These are phyloP conservation scores for Lepidurus apus DNA, from an alignment of 1,140 invertebrate species.

Conservation along the genomic window DNA sequence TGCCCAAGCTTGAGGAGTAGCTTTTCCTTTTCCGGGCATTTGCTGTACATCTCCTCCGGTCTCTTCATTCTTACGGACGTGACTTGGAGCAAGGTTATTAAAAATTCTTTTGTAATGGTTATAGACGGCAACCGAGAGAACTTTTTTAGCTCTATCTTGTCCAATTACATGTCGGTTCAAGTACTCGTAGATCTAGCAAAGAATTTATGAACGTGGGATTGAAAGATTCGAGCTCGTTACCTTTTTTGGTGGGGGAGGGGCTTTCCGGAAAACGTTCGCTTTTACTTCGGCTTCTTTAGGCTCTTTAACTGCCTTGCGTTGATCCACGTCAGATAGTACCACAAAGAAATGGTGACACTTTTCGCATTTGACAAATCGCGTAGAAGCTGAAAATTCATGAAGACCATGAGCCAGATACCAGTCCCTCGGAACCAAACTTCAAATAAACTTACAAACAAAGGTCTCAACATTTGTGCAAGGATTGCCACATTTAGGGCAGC, in stretches of 20 bases:
- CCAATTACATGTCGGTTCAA: constrained; percentile 95
- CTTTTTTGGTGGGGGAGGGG: constrained; percentile 89
- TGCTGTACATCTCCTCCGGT: constrained; percentile 37
- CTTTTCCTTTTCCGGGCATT: constrained; percentile 23
- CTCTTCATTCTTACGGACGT: constrained; percentile 35
- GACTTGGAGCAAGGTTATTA: constrained; percentile 73
- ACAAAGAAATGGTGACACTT: constrained; percentile 98
- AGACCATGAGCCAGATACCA: constrained; percentile 39
- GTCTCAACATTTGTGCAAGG: constrained; percentile 94
- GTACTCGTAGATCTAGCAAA: constrained; percentile 80
- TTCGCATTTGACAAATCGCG: constrained; percentile 94
- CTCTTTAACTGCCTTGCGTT: constrained; percentile 56
- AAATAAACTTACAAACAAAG: constrained; percentile 72
- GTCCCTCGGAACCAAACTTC: constrained; percentile 23
- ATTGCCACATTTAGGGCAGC: constrained; percentile 91
- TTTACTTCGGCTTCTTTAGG: constrained; percentile 55
- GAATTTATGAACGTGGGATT: constrained; percentile 30
- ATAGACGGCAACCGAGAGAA: constrained; percentile 96
- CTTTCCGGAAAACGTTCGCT: constrained; percentile 62
- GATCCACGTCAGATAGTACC: constrained; percentile 86
- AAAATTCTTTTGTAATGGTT: constrained; percentile 98
- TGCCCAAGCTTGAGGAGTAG: constrained; percentile 33
- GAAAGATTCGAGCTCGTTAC: constrained; percentile 44
- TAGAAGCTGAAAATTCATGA: constrained; percentile 57
- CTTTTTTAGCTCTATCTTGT: constrained; percentile 96